phyloP scores from a whole-genome alignment of 2,888 invertebrate genomes.

The Arge pagana region DNA sequence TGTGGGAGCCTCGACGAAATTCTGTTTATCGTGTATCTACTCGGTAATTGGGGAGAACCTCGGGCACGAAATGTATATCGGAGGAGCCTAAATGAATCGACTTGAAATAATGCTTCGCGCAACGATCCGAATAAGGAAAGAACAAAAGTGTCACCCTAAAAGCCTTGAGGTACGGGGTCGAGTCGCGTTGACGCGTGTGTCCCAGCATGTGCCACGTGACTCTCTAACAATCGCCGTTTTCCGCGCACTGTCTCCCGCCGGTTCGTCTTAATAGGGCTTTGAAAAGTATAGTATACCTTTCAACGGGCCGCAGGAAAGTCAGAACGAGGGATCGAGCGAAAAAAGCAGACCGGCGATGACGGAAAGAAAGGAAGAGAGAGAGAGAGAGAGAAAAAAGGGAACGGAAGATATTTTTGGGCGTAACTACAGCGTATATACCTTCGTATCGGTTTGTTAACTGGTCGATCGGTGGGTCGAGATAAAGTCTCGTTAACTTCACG shows the following conservation, averaged over 20 bases:
- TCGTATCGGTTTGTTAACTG: too few species aligned
- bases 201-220: constrained; percentile 21
- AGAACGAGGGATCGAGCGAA: too few species aligned
- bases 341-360: too few species aligned
- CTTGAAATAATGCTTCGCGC: too few species aligned
- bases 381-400: not conserved
- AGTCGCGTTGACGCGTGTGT: constrained; percentile 20
- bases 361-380: constrained; percentile 4
- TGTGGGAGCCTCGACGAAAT: too few species aligned
- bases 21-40: too few species aligned
- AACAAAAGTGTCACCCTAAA: too few species aligned
- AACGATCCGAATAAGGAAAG: not conserved
- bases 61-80: too few species aligned
- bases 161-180: too few species aligned
- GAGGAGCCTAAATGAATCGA: too few species aligned
- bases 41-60: too few species aligned
- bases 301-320: constrained; percentile 4
- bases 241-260: not conserved
- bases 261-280: constrained; percentile 14
- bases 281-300: not conserved
- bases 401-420: not conserved
- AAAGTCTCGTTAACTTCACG: constrained; percentile 7
- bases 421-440: not conserved
- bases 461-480: too few species aligned
- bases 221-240: constrained; percentile 13